phyloP scores from a whole-genome alignment of 1,140 invertebrate species.

The Drosophila baimaii region DNA sequence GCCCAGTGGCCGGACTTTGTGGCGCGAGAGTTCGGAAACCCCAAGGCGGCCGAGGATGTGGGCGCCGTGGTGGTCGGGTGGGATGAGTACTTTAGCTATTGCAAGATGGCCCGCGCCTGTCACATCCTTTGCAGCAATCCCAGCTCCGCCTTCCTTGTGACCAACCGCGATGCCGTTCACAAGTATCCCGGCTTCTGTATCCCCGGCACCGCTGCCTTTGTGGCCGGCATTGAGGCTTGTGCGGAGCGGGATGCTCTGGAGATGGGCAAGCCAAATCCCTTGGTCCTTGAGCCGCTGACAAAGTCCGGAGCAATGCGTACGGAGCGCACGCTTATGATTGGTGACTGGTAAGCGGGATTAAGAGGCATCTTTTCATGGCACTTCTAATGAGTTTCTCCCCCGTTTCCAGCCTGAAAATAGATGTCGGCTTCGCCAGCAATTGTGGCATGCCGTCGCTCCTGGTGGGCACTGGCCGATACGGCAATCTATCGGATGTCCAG shows the following conservation, averaged over 20 bases:
- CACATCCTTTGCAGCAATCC: conserved; percentile 88
- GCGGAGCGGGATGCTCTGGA: conserved; percentile 91
- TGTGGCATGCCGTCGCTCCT: conserved; percentile 93
- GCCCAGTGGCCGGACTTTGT: conserved; percentile 69
- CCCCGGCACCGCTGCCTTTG: conserved; percentile 93
- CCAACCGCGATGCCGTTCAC: conserved; percentile 93
- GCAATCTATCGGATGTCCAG: conserved; percentile 86
- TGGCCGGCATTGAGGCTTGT: conserved; percentile 92
- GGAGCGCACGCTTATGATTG: conserved; percentile 95
- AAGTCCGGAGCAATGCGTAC: conserved; percentile 88
- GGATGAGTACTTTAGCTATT: conserved; percentile 95
- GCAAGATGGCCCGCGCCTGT: conserved; percentile 95
- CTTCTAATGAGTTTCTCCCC: conserved; percentile 19
- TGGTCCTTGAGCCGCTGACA: conserved; percentile 67
- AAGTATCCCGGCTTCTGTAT: conserved; percentile 66
- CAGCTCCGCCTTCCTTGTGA: conserved; percentile 92
- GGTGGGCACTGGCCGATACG: conserved; percentile 90
- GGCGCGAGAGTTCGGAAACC: conserved; percentile 69
- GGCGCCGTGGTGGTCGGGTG: conserved; percentile 96
- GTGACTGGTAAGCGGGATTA: conserved; percentile 89
- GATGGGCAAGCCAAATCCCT: conserved; percentile 91
- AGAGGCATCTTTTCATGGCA: conserved; percentile 11
- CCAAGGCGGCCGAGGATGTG: conserved; percentile 88
- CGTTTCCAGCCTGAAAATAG: conserved; percentile 90
- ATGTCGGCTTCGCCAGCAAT: conserved; percentile 93